These are phyloP conservation scores for Phymatocera aterrima DNA, from an alignment of 2,888 invertebrate species.

Conservation along the genomic window DNA sequence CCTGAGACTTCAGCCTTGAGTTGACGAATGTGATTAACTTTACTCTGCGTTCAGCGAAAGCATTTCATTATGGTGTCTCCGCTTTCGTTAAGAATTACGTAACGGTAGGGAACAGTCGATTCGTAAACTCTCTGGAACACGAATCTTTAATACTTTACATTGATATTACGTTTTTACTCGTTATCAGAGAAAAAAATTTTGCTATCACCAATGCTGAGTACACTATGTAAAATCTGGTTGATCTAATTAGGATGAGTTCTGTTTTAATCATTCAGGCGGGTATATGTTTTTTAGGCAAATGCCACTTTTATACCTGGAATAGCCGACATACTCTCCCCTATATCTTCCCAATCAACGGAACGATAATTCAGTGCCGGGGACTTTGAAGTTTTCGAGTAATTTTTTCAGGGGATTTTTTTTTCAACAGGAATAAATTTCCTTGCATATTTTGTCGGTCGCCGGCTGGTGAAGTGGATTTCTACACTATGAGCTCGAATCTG, in stretches of 20 bases:
- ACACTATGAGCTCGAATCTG: slow-evolving; percentile 13
- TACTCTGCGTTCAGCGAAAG: neutral
- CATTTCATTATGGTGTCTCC: neutral
- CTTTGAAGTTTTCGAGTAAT: slow-evolving; percentile 6
- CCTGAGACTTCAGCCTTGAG: neutral
- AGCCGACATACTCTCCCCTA: neutral
- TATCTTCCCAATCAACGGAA: slow-evolving; percentile 17
- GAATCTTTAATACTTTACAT: neutral
- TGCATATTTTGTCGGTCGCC: slow-evolving; percentile 10
- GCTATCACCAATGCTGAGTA: neutral
- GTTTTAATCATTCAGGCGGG: neutral
- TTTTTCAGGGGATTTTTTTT: neutral
- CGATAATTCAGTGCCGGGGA: slow-evolving; percentile 1
- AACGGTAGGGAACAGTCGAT: neutral
- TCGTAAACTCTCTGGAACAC: neutral
- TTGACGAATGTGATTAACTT: neutral
- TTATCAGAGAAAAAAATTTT: neutral
- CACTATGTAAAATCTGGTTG: neutral
- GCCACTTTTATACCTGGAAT: neutral
- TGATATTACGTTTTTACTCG: neutral
- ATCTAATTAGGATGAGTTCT: neutral
- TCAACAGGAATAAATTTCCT: slow-evolving; percentile 16
- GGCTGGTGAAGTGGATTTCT: slow-evolving; percentile 14
- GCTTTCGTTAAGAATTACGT: neutral
- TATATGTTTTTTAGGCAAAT: neutral